Percentiles rank a stretch among this genome's conserved stretches.
These are phyloP conservation scores for Apteryx mantelli DNA, from an alignment of 2,113 vertebrate species.

Conservation along the genomic window DNA sequence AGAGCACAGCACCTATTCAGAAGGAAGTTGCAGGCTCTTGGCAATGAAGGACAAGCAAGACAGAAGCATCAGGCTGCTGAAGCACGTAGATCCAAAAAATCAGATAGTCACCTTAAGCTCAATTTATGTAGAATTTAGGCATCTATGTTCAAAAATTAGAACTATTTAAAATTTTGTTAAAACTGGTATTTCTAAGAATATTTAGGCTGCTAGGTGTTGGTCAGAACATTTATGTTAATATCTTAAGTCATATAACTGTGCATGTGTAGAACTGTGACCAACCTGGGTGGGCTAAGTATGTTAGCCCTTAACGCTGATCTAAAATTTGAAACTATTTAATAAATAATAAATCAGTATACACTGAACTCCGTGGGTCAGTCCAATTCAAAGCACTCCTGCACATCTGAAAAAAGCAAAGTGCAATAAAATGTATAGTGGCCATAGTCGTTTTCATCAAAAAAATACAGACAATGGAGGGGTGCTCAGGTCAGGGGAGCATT, in stretches of 20 bases:
- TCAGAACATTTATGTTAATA: background rate
- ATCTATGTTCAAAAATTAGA: background rate
- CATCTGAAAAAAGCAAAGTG: background rate
- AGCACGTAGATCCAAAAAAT: background rate
- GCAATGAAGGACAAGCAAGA: background rate
- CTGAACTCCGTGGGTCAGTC: background rate
- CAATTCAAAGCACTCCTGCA: background rate
- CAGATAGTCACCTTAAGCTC: rapidly evolving
- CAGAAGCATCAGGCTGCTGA: background rate
- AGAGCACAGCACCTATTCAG: background rate
- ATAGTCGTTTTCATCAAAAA: background rate
- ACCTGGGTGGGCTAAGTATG: background rate
- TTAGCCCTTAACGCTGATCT: background rate
- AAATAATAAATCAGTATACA: background rate
- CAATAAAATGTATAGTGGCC: background rate
- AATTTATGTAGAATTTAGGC: background rate
- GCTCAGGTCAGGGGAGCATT: background rate
- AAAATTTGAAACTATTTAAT: background rate
- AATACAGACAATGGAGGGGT: background rate
- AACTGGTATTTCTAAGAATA: background rate
- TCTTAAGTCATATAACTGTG: background rate
- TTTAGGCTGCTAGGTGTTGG: background rate
- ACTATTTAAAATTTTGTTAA: background rate
- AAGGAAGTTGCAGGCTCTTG: background rate
- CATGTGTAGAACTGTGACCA: background rate